Base-by-base conservation (phyloP, 2,888 invertebrate species). In the Beris chalybata region DNA sequence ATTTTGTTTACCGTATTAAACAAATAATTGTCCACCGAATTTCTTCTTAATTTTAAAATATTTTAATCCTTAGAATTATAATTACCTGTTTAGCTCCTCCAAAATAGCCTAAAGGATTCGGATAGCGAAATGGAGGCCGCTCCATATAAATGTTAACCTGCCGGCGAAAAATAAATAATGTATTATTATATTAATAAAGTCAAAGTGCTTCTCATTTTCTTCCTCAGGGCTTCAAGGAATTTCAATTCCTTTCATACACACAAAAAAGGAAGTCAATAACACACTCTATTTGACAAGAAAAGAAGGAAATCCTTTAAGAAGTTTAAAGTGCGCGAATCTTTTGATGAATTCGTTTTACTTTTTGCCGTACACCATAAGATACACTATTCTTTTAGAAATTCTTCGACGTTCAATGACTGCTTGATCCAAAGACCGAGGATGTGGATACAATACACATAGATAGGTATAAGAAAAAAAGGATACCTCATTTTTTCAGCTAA, bases 101-200 rank as follows among this genome's bases (percentile, higher is more conserved):
- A 44, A 90, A 82, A 63, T 84, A 83, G 1, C 85, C 85, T 58
- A 92, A 78, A 0, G 93, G 92, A 82, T 95, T 95, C 45, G 87
- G 88, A 78, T 90, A 93, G 79, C 90, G 91, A 80, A 96, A 96
- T 0, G 96, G 96, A 3, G 92, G 89, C 76, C 85, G 83, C 77
- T 93, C 90, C 80, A 95, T 87, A 76, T 93, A 91, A 72, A 85
- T 84, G 81, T 95, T 94, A 45, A 95, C 93, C 78, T 89, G 84
- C 53, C 80, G 78, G 30, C 2, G 48, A 48, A 48, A 15, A 48
- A 15, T 9, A 48, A 48, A n/a, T 38, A 5, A 45, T n/a, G 1
- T 45, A n/a, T 45, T 11, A 45, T 22, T 22, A 22, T 22, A 22
- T 22, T 22, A 22, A 22, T 22, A 22, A 22, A 22, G 22, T 12